Evolutionary conservation across 2,888 invertebrate genomes (phyloP).

Genomic region (Brachypterus glaber): DNA sequence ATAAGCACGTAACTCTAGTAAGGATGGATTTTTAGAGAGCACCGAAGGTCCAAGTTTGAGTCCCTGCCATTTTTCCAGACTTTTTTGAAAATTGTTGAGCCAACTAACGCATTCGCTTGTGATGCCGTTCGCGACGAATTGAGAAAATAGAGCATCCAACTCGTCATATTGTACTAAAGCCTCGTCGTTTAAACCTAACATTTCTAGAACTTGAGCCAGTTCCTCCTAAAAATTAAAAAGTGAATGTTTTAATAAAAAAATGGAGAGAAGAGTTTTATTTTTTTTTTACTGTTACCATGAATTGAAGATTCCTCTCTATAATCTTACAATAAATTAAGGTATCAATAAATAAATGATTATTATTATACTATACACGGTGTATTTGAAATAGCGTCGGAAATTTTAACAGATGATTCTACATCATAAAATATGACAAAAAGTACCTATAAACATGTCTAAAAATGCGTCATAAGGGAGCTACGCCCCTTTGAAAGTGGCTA

Average conservation of each 20-base stretch:
- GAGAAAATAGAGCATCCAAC: slow-evolving; percentile 91
- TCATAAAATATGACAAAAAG: no score
- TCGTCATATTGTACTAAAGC: slow-evolving; percentile 95
- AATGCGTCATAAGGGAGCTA: no score
- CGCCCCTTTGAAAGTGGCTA: no score
- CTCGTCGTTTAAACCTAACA: slow-evolving; percentile 87
- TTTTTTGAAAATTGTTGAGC: slow-evolving; percentile 71
- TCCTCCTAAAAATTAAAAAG: slow-evolving; percentile 66
- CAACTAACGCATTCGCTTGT: slow-evolving; percentile 75
- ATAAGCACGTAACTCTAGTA: slow-evolving; percentile 88
- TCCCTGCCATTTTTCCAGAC: slow-evolving; percentile 77
- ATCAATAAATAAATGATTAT: no score
- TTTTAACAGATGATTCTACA: no score
- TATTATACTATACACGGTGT: no score
- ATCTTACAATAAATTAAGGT: no score
- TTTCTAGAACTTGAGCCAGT: slow-evolving; percentile 88
- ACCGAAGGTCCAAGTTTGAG: slow-evolving; percentile 55
- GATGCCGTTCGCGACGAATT: slow-evolving; percentile 91
- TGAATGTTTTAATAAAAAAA: background rate
- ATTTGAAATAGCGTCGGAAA: no score
- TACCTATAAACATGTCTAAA: no score
- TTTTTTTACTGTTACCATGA: background rate
- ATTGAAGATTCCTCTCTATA: no score
- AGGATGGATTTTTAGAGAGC: slow-evolving; percentile 57
- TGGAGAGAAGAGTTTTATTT: background rate